Conservation (phyloP, 2,888 invertebrate genomes). For the Drymonia ruficornis region DNA sequence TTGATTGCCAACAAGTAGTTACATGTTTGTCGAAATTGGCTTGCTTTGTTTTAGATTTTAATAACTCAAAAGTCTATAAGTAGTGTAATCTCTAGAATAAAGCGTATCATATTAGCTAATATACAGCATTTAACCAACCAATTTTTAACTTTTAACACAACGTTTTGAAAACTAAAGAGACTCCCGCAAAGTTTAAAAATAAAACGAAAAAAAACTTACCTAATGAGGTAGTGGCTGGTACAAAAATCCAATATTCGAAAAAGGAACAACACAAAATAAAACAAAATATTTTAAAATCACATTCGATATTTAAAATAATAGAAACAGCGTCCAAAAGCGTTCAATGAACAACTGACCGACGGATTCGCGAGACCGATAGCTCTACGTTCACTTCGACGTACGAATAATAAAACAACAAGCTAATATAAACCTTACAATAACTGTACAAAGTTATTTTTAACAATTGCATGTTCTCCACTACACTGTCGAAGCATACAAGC, state of each 20-base stretch:
- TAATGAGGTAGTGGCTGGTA: conserved; percentile 24
- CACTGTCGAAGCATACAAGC: conserved; percentile 35
- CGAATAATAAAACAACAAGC: conserved; percentile 20
- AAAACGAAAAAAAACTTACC: conserved; percentile 29
- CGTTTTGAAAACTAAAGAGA: too few species aligned
- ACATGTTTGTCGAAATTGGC: too few species aligned
- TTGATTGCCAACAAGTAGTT: too few species aligned
- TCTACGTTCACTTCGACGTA: conserved; percentile 36
- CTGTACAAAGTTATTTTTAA: conserved; percentile 24
- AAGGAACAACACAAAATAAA: conserved; percentile 29
- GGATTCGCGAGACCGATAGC: conserved; percentile 54
- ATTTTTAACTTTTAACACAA: too few species aligned
- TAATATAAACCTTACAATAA: conserved; percentile 24
- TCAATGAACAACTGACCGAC: conserved; percentile 52
- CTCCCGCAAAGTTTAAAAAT: conserved; percentile 1
- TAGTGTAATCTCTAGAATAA: too few species aligned
- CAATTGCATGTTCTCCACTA: conserved; percentile 8
- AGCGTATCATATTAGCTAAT: too few species aligned
- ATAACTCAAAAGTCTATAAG: too few species aligned
- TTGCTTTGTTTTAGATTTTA: too few species aligned
- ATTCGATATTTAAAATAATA: conserved; percentile 30
- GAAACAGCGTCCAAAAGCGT: conserved; percentile 33
- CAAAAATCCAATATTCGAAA: conserved; percentile 34
- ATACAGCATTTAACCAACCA: too few species aligned
- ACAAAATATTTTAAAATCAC: conserved; percentile 16